Evolutionary conservation across 2,113 vertebrate species (phyloP), one percentile per base, ranked within the genome.

Genomic region (Leuciscus idus): DNA sequence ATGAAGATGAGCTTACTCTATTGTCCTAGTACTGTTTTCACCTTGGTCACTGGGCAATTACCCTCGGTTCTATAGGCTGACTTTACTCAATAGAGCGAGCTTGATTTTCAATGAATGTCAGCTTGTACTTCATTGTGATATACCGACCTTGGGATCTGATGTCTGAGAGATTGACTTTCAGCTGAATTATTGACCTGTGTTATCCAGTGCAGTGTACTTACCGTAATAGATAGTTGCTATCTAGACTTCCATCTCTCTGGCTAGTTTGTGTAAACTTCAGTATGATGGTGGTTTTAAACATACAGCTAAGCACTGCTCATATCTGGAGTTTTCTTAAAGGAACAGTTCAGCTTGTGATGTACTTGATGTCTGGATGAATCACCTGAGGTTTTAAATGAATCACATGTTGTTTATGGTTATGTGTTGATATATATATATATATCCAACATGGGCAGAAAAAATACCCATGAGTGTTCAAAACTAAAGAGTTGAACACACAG

Each of bases 111-210:
- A 80, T 82, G 43, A 68, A 11, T 48, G 50, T 81, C 77, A 66
- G 28, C 80, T 82, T 82, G 80, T 70, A 70, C 80, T 70, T 72
- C 77, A 72, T 30, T 81, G 33, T 36, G 10, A 46, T 28, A 64
- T 76, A 72, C 73, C 23, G 84, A 83, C 84, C 84, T 83, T 77
- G 33, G 9, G 33, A 52, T 76, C 70, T 85, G 26, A 77, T 79
- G 52, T 46, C 62, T 70, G 5, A 64, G 19, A 57, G 84, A 84
- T 86, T 88, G 81, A 66, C 75, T 84, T 84, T 88, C 84, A 74
- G 81, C 66, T 86, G 66, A 86, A 88, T 88, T 84, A 83, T 79
- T 88, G 84, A 88, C 80, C 62, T 33, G 79, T 55, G 30, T 66
- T 59, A 50, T 81, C 73, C 59, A 57, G 50, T 57, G 61, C 62